Evolutionary conservation across 2,888 invertebrate species (phyloP), one percentile per base, ranked within the genome.

Genomic region (Cryptus viduatorius): DNA sequence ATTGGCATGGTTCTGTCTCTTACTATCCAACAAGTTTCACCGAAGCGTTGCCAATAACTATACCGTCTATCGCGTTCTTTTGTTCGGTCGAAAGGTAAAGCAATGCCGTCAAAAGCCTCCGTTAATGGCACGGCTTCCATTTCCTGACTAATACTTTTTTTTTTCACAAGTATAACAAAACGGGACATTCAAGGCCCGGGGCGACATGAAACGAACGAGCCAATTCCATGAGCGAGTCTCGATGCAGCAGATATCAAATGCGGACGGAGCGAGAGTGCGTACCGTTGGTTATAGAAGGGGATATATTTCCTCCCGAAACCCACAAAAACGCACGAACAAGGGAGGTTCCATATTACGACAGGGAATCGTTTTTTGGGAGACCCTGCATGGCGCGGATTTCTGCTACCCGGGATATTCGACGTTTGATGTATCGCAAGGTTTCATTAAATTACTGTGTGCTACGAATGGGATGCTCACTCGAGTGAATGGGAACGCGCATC

Each of bases 371-470:
- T 75, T 72, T 72, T 50, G 14, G 64, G 48, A 67, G 7, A 64
- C 65, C 64, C 53, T 81, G 31, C 29, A 53, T 19, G 78, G 46
- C 76, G 44, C 59, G 61, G 76, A 73, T 80, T 75, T n/a, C 29
- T 65, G 46, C 76, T 68, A n/a, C 44, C 72, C 24, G 46, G 31
- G 67, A 84, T 82, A 69, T 59, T 80, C 68, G 59, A 76, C 86
- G 86, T 87, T 87, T 87, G 86, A 87, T 87, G 77, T 87, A 82
- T 79, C 68, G 75, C 80, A 65, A 84, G 86, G 84, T 79, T 86
- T 86, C 86, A 86, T 87, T 80, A 83, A 87, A 87, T 86, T 84
- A 84, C 83, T 42, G 19, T 48, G 68, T 67, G 56, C 61, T 24
- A 79, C 65, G 69, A 50, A 76, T 59, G 76, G 65, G 48, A 37